Evolutionary conservation across 2,888 invertebrate species (phyloP), one percentile per base, ranked within the genome.

Genomic region (Aporophyla lueneburgensis): DNA sequence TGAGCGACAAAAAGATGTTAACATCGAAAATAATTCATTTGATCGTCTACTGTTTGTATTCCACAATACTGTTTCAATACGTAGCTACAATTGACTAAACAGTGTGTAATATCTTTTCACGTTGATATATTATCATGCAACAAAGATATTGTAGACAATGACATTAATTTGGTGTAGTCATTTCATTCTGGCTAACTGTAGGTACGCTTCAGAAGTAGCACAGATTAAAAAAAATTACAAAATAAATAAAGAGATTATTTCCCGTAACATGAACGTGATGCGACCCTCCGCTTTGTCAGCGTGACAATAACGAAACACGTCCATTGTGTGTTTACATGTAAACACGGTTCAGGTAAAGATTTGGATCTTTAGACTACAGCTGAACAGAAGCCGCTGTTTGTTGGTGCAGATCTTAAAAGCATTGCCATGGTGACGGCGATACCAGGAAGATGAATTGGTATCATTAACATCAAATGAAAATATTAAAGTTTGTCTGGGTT

Each of bases 241-340:
- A 16, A 16, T 49, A 24, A n/a, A 43, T 14, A 27, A 74, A 33
- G 4, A 7, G 21, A 40, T 74, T 33, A 62, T 62, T 65, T 46
- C 14, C 43, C 14, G 6, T 14, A 40, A 74, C 51, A 53, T 21
- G 53, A 27, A 33, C 43, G 51, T 51, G 51, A 43, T 9, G 12
- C 4, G 51, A 51, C 49, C 56, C 49, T 75, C 56, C 27, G 6
- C 56, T 66, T 77, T 27, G 27, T 77, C 43, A 27, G 27, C 19
- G 56, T 16, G 56, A 66, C 56, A 66, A n/a, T 77, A 40, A 77
- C 51, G n/a, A 56, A 74, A 76, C n/a, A 65, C 40, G 9, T 21
- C 43, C n/a, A 58, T 66, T 66, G 40, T 75, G 63, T 76, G 19
- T 51, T 76, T 10, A 54, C n/a, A 53, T 76, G 68, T 43, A 67